These are phyloP conservation scores for Ramphastos sulfuratus DNA, from an alignment of 2,113 vertebrate genomes.

Conservation along the genomic window DNA sequence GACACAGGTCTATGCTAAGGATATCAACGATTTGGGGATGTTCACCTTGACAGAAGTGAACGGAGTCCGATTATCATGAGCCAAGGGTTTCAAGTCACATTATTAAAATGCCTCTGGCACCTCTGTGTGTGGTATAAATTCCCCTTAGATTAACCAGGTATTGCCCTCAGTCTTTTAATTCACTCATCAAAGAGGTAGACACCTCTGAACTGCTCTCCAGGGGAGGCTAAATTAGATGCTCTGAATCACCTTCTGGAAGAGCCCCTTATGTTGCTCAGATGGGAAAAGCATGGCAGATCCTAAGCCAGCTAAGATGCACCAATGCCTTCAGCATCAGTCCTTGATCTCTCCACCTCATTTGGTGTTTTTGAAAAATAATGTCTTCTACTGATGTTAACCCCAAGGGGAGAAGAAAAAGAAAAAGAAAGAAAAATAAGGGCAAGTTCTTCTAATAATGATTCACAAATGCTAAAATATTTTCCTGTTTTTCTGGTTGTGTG, in stretches of 20 bases:
- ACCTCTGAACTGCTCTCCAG: conserved; percentile 49
- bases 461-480: conserved; percentile 14
- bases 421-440: neutral
- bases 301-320: neutral
- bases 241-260: conserved; percentile 34
- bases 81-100: conserved; percentile 34
- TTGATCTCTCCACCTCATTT: conserved; percentile 2
- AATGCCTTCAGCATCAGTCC: neutral
- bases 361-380: neutral
- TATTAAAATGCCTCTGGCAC: conserved; percentile 50
- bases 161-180: conserved; percentile 57
- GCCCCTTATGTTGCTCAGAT: neutral
- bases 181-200: conserved; percentile 51
- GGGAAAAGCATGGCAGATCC: neutral
- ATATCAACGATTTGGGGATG: neutral
- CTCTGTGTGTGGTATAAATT: conserved; percentile 58
- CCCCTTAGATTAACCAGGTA: conserved; percentile 62
- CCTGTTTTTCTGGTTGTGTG: conserved; percentile 61
- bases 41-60: neutral
- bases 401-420: neutral
- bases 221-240: conserved; percentile 37
- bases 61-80: neutral
- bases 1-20: neutral
- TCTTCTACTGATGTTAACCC: neutral
- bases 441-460: conserved; percentile 5